A percentile compares a stretch with the other conserved stretches of the same genome.
These are phyloP conservation scores for Neosilurus hyrtlii DNA, from an alignment of 2,797 vertebrate genomes.

Conservation along the genomic window DNA sequence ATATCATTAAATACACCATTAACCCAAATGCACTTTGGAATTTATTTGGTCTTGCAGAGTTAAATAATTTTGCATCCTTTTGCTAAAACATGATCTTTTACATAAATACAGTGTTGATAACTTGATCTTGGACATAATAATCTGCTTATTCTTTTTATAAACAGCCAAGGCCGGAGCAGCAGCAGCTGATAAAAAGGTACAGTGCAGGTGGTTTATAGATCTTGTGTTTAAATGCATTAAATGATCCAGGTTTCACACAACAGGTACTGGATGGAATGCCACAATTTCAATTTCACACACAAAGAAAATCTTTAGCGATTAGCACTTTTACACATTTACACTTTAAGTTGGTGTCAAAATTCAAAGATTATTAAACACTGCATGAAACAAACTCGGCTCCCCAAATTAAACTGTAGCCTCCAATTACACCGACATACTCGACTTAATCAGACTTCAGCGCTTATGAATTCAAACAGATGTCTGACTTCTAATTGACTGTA, in stretches of 20 bases:
- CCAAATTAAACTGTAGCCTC: background rate
- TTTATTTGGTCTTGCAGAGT: background rate
- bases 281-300: background rate
- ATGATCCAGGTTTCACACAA: background rate
- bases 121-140: conserved; percentile 16
- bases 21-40: background rate
- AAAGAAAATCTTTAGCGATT: background rate
- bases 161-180: conserved; percentile 52
- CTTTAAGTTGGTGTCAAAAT: background rate
- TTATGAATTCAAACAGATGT: background rate
- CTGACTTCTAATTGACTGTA: background rate
- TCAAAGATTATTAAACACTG: background rate
- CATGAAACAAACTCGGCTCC: background rate
- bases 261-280: background rate
- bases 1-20: background rate
- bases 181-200: conserved; percentile 57
- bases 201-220: background rate
- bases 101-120: background rate
- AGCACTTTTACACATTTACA: background rate
- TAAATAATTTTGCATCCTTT: conserved; percentile 6
- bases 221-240: conserved; percentile 17
- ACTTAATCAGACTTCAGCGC: background rate
- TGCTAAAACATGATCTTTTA: background rate
- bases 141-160: conserved; percentile 34
- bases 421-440: background rate